phyloP scores from a whole-genome alignment of 2,888 invertebrate genomes.

The Lutraria lutraria region DNA sequence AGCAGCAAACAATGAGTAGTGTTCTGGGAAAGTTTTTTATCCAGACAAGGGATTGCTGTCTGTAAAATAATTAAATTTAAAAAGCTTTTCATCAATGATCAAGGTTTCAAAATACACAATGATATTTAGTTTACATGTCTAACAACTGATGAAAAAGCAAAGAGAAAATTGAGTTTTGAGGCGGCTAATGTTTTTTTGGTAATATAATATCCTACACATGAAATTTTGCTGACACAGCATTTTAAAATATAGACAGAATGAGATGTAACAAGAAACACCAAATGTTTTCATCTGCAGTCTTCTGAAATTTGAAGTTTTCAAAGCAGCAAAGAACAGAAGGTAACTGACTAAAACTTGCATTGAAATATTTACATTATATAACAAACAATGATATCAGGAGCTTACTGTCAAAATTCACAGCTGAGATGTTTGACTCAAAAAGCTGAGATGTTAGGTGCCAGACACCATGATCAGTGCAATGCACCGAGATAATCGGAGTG shows the following conservation, averaged over 20 bases:
- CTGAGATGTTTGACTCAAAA: neutral
- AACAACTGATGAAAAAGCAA: neutral
- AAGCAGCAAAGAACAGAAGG: neutral
- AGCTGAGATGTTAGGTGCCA: too few species aligned
- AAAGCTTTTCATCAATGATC: neutral
- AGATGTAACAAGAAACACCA: neutral
- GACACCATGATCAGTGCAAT: too few species aligned
- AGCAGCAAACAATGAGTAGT: too few species aligned
- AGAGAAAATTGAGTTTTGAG: neutral
- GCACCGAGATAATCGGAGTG: too few species aligned
- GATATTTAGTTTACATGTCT: neutral
- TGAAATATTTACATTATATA: conserved; percentile 6
- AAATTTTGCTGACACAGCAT: neutral
- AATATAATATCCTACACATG: neutral
- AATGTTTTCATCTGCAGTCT: neutral
- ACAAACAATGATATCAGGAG: neutral
- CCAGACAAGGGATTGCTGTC: neutral
- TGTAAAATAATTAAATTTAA: neutral
- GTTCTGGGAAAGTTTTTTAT: too few species aligned
- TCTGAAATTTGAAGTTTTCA: neutral
- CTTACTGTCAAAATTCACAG: neutral
- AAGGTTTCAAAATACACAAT: neutral
- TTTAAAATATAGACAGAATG: neutral
- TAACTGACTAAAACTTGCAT: neutral
- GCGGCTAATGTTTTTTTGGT: neutral